These are phyloP conservation scores for Zelleria hepariella DNA, from an alignment of 2,888 invertebrate species.

Conservation along the genomic window DNA sequence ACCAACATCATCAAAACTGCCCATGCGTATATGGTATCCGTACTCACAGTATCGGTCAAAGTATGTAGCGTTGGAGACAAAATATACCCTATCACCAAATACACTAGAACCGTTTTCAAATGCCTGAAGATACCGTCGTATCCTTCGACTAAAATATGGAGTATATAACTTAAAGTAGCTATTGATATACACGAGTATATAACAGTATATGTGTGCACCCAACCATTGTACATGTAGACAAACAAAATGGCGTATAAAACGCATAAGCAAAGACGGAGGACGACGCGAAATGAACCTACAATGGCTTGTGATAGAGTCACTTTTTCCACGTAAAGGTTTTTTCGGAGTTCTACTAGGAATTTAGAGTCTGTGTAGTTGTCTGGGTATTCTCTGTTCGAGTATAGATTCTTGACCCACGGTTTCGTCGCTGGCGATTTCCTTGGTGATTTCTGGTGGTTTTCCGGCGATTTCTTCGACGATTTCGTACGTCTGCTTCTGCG, in stretches of 20 bases:
- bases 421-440: too few relatives aligned
- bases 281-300: slow-evolving; percentile 81
- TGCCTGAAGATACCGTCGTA: slow-evolving; percentile 63
- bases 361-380: slow-evolving; percentile 94
- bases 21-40: slow-evolving; percentile 97
- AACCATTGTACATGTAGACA: slow-evolving; percentile 79
- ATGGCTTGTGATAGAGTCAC: slow-evolving; percentile 80
- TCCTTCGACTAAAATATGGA: slow-evolving; percentile 60
- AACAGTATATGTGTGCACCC: slow-evolving; percentile 75
- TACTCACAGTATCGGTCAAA: slow-evolving; percentile 95
- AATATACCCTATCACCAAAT: slow-evolving; percentile 88
- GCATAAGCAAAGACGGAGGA: slow-evolving; percentile 84
- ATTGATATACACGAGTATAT: slow-evolving; percentile 70
- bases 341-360: slow-evolving; percentile 87
- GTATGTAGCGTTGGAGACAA: slow-evolving; percentile 94
- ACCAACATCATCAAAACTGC: slow-evolving; percentile 88
- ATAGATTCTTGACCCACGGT: slow-evolving; percentile 90
- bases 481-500: slow-evolving; percentile 53
- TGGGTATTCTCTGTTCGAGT: slow-evolving; percentile 87
- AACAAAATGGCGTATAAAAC: slow-evolving; percentile 81
- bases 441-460: neutral
- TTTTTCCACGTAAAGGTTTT: slow-evolving; percentile 84
- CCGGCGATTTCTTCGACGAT: neutral
- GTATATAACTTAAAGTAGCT: slow-evolving; percentile 75
- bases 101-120: slow-evolving; percentile 83